Conservation (phyloP, 2,797 vertebrate species). For the Acanthopagrus latus region DNA sequence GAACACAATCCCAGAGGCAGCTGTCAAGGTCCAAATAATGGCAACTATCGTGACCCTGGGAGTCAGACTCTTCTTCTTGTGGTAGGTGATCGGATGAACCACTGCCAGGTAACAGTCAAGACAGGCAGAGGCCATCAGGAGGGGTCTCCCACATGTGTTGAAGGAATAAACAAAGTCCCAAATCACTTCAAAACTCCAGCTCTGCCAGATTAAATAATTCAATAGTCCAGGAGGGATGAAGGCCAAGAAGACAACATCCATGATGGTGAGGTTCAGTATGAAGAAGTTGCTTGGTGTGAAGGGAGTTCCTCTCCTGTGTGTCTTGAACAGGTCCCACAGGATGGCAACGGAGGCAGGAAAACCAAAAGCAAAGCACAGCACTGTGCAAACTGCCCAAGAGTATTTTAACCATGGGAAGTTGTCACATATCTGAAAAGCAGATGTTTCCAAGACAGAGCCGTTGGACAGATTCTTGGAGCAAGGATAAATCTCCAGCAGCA, state of each 20-base stretch:
- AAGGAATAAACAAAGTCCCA: conserved; percentile 18
- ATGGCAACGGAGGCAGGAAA: conserved; percentile 63
- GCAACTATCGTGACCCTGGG: conserved; percentile 44
- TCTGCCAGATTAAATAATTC: conserved; percentile 34
- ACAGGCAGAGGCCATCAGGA: conserved; percentile 78
- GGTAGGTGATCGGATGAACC: conserved; percentile 77
- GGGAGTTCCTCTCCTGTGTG: conserved; percentile 16
- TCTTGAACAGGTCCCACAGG: conserved; percentile 64
- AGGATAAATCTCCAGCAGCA: background rate
- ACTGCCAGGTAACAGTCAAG: conserved; percentile 81
- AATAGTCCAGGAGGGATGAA: conserved; percentile 32
- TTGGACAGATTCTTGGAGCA: background rate
- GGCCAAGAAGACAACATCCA: conserved; percentile 68
- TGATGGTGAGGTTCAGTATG: conserved; percentile 63
- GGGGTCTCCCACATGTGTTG: conserved; percentile 66
- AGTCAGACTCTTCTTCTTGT: conserved; percentile 59
- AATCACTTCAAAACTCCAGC: fast-evolving
- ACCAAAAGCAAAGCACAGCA: conserved; percentile 52
- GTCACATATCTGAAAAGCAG: background rate
- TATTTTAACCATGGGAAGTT: fast-evolving
- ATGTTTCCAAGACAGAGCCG: background rate
- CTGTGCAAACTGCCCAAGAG: background rate
- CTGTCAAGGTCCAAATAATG: conserved; percentile 51
- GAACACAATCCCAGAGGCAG: background rate
- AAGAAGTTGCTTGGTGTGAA: conserved; percentile 66